phyloP scores from a whole-genome alignment of 2,113 vertebrate genomes.

The Osmerus mordax region DNA sequence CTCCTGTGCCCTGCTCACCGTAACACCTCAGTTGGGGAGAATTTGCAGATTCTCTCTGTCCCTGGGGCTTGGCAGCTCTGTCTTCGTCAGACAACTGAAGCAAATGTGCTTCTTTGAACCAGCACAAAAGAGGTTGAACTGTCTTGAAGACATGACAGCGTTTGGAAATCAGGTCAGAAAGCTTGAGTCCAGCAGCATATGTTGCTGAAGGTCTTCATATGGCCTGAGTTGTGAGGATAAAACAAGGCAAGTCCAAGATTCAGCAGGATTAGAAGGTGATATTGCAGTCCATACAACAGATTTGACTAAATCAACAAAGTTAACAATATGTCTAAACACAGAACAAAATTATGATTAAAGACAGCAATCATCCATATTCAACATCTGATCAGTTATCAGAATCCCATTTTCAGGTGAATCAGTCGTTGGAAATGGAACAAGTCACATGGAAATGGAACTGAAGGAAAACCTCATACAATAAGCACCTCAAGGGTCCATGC shows the following conservation, averaged over 20 bases:
- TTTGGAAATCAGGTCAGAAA: slow-evolving; percentile 26
- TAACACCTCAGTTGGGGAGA: slow-evolving; percentile 1
- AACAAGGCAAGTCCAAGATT: too few relatives aligned
- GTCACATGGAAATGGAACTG: neutral
- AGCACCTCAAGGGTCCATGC: slow-evolving; percentile 5
- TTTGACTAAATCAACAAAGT: too few relatives aligned
- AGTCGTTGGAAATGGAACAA: neutral
- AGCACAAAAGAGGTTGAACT: slow-evolving; percentile 18
- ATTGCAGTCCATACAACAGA: too few relatives aligned
- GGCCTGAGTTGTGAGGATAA: too few relatives aligned
- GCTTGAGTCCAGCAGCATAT: slow-evolving; percentile 7
- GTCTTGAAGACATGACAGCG: slow-evolving; percentile 15
- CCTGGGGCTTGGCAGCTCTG: neutral
- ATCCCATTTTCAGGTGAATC: neutral
- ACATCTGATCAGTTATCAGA: neutral
- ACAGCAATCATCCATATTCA: too few relatives aligned
- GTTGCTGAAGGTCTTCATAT: neutral
- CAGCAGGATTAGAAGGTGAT: too few relatives aligned
- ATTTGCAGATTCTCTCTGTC: slow-evolving; percentile 5
- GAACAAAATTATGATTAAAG: too few relatives aligned
- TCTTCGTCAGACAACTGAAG: neutral
- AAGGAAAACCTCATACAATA: slow-evolving; percentile 24
- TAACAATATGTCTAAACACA: too few relatives aligned
- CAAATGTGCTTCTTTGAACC: slow-evolving; percentile 5
- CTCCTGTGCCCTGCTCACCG: neutral